Conservation (phyloP, 2,797 vertebrate genomes). For the Channa striata region DNA sequence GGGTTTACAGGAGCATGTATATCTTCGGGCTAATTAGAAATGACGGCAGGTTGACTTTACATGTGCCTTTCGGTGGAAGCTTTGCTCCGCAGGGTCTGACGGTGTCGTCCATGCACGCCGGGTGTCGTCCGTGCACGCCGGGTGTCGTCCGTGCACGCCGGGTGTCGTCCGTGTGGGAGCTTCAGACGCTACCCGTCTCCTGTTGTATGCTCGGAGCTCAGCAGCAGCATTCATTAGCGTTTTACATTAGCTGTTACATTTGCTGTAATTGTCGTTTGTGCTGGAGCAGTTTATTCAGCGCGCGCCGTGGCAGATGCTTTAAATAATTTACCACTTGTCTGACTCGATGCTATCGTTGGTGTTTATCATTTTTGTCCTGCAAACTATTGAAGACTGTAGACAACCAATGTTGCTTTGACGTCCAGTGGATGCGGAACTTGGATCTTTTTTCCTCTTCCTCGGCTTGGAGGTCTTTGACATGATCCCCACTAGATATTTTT, state of each 20-base stretch:
- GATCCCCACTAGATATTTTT: too few species aligned
- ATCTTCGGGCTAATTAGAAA: slow-evolving; percentile 45
- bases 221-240: neutral
- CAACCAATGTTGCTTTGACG: neutral
- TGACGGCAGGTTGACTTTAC: slow-evolving; percentile 2
- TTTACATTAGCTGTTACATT: too few species aligned
- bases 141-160: neutral
- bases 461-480: too few species aligned
- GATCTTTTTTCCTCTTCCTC: too few species aligned
- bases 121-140: neutral
- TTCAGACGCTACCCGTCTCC: neutral
- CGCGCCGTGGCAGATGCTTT: neutral
- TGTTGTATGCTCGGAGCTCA: neutral
- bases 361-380: neutral
- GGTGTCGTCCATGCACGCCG: neutral
- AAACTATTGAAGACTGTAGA: too few species aligned
- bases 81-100: neutral
- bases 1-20: slow-evolving; percentile 20
- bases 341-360: neutral
- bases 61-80: neutral
- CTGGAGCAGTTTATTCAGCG: neutral
- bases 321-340: slow-evolving; percentile 2
- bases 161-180: neutral
- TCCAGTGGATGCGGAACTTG: neutral
- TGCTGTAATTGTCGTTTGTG: neutral